phyloP scores from a whole-genome alignment of 1,140 invertebrate species.

The Physella acuta region DNA sequence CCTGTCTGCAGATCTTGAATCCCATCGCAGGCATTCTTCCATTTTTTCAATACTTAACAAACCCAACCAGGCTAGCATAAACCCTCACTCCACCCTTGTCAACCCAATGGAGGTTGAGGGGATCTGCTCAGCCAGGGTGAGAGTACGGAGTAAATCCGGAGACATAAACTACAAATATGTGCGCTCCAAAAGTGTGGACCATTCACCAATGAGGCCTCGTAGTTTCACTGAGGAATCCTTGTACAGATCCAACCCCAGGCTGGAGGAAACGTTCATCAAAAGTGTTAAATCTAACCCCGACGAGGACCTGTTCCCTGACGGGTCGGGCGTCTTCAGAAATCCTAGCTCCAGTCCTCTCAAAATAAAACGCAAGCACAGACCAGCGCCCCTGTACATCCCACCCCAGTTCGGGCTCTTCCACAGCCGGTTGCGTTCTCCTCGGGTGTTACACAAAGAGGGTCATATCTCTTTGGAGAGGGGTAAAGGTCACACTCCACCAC shows the following conservation, averaged over 20 bases:
- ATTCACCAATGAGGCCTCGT: constrained; percentile 46
- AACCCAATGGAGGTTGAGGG: constrained; percentile 20
- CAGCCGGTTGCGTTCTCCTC: constrained; percentile 64
- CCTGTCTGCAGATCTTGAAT: constrained; percentile 43
- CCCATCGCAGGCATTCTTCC: constrained; percentile 8
- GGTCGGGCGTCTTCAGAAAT: constrained; percentile 75
- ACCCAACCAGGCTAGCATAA: neutral
- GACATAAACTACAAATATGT: constrained; percentile 45
- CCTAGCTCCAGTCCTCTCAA: constrained; percentile 63
- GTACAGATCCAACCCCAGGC: constrained; percentile 33
- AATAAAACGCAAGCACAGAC: constrained; percentile 67
- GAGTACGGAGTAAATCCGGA: constrained; percentile 50
- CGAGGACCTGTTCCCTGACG: constrained; percentile 48
- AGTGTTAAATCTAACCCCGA: constrained; percentile 32
- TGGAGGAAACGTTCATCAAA: constrained; percentile 37
- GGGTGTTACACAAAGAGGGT: constrained; percentile 53
- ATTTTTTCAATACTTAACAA: constrained; percentile 18
- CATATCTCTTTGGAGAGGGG: constrained; percentile 14
- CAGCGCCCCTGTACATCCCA: constrained; percentile 66
- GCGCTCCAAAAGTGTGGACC: constrained; percentile 47
- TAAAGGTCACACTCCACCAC: constrained; percentile 61
- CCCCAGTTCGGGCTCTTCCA: constrained; percentile 63
- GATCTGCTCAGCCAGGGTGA: constrained; percentile 11
- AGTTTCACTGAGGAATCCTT: constrained; percentile 46
- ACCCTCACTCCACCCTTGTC: neutral